Evolutionary conservation across 1,140 invertebrate species (phyloP).

Genomic region (Chrysomallon squamiferum): DNA sequence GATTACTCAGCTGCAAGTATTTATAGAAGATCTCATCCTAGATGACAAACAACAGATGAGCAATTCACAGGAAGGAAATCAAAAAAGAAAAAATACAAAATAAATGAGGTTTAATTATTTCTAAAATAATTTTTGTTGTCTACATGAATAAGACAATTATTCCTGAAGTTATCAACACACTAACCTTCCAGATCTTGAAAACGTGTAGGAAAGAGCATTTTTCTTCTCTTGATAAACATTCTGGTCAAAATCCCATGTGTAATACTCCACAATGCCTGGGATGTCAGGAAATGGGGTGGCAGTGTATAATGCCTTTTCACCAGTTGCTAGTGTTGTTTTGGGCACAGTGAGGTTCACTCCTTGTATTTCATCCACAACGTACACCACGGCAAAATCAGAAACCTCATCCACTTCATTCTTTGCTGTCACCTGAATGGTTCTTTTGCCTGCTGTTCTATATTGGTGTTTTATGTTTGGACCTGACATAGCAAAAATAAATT

Average conservation of each 20-base stretch:
- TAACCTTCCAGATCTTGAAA: conserved; percentile 15
- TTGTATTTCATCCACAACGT: conserved; percentile 28
- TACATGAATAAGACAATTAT: too few species aligned
- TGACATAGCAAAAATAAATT: conserved; percentile 10
- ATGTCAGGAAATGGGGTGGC: conserved; percentile 10
- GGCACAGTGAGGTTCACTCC: conserved; percentile 15
- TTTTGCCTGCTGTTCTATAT: conserved; percentile 25
- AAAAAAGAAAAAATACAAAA: too few species aligned
- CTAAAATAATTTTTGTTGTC: too few species aligned
- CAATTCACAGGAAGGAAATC: too few species aligned
- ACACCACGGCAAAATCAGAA: conserved; percentile 6
- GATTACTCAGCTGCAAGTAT: too few species aligned
- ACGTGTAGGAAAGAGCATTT: background rate
- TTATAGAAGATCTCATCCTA: too few species aligned
- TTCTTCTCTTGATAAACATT: background rate
- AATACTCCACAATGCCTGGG: conserved; percentile 7
- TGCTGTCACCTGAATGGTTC: conserved; percentile 28
- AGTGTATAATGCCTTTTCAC: background rate
- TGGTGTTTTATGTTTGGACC: conserved; percentile 24
- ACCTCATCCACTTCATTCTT: conserved; percentile 26
- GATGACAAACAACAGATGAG: too few species aligned
- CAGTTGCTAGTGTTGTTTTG: background rate
- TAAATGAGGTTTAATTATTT: too few species aligned
- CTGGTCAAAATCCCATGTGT: conserved; percentile 22
- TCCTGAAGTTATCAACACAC: background rate